Percentiles rank a stretch among this genome's conserved stretches.
Conservation (phyloP, 2,888 invertebrate genomes). For the Empis livida region DNA sequence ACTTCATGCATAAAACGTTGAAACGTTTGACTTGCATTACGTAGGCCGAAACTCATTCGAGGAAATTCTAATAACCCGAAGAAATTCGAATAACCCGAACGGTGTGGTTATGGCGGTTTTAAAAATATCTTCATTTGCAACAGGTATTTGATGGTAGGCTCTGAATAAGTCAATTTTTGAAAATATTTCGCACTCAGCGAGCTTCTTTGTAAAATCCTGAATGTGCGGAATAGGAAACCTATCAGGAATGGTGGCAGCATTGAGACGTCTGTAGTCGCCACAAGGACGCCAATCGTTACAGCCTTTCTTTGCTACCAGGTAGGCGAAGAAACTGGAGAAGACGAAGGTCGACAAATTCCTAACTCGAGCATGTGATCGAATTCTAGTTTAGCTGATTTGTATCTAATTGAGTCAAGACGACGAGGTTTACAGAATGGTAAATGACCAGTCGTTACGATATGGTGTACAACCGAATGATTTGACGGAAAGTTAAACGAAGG, state of each 20-base stretch:
- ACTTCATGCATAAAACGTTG: conserved; percentile 24
- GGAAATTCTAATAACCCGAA: too few relatives aligned
- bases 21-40: conserved; percentile 27
- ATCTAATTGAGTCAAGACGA: conserved; percentile 9
- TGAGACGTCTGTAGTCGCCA: conserved; percentile 5
- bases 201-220: conserved; percentile 5
- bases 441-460: conserved; percentile 13
- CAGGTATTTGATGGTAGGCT: conserved; percentile 23
- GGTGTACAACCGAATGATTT: conserved; percentile 5
- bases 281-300: conserved; percentile 5
- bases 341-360: conserved; percentile 8
- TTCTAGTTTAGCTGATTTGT: conserved; percentile 11
- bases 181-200: conserved; percentile 1
- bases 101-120: conserved; percentile 30
- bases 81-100: conserved; percentile 27
- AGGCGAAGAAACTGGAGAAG: conserved; percentile 5
- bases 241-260: conserved; percentile 3
- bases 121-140: conserved; percentile 20
- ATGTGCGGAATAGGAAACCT: conserved; percentile 5
- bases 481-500: neutral
- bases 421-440: conserved; percentile 5
- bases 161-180: conserved; percentile 4
- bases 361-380: neutral
- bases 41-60: conserved; percentile 18
- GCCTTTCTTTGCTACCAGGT: conserved; percentile 6